phyloP scores from a whole-genome alignment of 2,797 vertebrate species.

The Pangasius mekongensis region DNA sequence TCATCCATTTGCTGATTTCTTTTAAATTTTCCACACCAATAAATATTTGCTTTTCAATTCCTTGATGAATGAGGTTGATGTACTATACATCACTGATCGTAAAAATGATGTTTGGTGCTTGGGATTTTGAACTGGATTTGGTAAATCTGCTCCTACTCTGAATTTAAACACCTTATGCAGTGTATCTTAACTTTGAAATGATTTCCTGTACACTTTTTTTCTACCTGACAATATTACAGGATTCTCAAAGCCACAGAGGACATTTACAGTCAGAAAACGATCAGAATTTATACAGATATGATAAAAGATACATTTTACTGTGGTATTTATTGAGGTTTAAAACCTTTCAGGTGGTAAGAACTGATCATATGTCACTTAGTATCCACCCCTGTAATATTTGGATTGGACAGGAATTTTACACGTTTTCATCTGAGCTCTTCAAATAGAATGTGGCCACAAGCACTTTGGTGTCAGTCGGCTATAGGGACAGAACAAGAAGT shows the following conservation, averaged over 20 bases:
- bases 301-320: neutral
- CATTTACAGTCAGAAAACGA: neutral
- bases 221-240: neutral
- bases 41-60: neutral
- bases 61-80: neutral
- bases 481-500: conserved; percentile 30
- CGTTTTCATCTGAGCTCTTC: conserved; percentile 53
- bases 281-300: neutral
- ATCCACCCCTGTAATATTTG: conserved; percentile 48
- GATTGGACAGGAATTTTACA: conserved; percentile 69
- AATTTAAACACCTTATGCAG: neutral
- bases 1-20: neutral
- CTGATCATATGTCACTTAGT: conserved; percentile 16
- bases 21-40: neutral
- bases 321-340: neutral
- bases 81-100: neutral
- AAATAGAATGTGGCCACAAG: conserved; percentile 56
- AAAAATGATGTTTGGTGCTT: neutral
- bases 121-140: neutral
- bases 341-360: neutral
- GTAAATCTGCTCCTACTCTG: neutral
- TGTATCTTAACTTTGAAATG: too few relatives aligned
- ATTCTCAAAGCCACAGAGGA: neutral
- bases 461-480: conserved; percentile 52
- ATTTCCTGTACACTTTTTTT: neutral